phyloP scores from a whole-genome alignment of 2,888 invertebrate genomes.

The Dorcus hopei region DNA sequence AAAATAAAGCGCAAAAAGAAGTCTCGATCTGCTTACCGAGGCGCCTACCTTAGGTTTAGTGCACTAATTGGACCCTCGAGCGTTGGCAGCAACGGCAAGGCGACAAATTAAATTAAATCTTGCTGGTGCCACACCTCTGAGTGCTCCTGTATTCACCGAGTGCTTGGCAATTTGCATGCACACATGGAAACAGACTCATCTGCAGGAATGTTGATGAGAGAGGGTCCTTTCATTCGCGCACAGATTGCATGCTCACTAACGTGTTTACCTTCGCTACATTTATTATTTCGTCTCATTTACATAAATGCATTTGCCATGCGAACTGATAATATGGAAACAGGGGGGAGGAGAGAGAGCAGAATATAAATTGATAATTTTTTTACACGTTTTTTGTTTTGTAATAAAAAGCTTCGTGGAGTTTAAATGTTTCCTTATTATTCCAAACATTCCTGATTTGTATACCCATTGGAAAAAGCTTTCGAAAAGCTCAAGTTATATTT shows the following conservation, averaged over 20 bases:
- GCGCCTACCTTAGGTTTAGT: constrained; percentile 29
- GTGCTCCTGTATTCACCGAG: constrained; percentile 24
- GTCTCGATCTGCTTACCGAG: constrained; percentile 19
- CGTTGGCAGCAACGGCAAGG: constrained; percentile 25
- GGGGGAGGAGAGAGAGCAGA: background rate
- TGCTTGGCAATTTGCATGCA: constrained; percentile 34
- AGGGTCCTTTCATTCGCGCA: constrained; percentile 15
- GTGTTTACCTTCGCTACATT: constrained; percentile 30
- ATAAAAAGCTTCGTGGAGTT: too few relatives aligned
- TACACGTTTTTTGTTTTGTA: too few relatives aligned
- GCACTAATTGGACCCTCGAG: constrained; percentile 37
- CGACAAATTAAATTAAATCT: constrained; percentile 41
- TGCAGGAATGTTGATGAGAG: constrained; percentile 29
- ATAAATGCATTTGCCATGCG: constrained; percentile 24
- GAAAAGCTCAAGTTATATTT: too few relatives aligned
- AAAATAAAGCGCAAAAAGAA: constrained; percentile 21
- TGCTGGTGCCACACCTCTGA: constrained; percentile 37
- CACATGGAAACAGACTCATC: constrained; percentile 31
- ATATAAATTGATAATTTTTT: too few relatives aligned
- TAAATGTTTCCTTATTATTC: too few relatives aligned
- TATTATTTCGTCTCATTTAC: constrained; percentile 27
- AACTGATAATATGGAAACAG: constrained; percentile 13
- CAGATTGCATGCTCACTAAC: constrained; percentile 29
- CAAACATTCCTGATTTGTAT: too few relatives aligned
- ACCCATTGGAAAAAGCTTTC: too few relatives aligned